Evolutionary conservation across 1,140 invertebrate genomes (phyloP).

Genomic region (Battus philenor): DNA sequence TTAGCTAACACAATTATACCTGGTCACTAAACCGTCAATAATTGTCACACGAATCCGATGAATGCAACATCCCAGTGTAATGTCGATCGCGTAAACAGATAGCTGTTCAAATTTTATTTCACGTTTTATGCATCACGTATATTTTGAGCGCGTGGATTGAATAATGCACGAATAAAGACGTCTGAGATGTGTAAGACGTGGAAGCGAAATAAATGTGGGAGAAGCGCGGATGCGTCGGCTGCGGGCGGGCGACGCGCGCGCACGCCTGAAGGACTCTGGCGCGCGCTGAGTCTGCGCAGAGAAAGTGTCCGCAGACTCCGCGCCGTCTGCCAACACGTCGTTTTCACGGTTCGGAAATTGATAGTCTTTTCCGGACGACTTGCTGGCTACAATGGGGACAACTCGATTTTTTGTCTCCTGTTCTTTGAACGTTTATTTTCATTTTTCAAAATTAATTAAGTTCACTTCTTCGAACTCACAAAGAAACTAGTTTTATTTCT

Average conservation of each 20-base stretch:
- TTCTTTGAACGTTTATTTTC: conserved; percentile 8
- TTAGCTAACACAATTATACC: conserved; percentile 18
- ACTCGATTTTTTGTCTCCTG: conserved; percentile 24
- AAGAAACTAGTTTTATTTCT: too few species aligned
- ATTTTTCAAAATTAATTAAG: not conserved
- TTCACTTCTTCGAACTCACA: not conserved
- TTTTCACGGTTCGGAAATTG: conserved; percentile 69
- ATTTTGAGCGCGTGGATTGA: not conserved
- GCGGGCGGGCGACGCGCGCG: conserved; percentile 44
- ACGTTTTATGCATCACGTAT: not conserved
- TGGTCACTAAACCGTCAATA: conserved; percentile 12
- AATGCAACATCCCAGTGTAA: not conserved
- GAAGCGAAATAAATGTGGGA: conserved; percentile 19
- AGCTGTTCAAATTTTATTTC: not conserved
- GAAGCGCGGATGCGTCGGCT: conserved; percentile 22
- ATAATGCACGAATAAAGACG: conserved; percentile 7
- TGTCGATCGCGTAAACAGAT: not conserved
- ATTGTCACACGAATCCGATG: conserved; percentile 1
- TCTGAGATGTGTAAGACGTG: conserved; percentile 6
- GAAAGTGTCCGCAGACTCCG: conserved; percentile 67
- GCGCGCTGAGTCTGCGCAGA: conserved; percentile 53
- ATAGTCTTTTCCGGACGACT: conserved; percentile 62
- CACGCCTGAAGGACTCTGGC: conserved; percentile 50
- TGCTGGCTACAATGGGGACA: conserved; percentile 35
- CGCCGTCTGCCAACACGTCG: conserved; percentile 67